Evolutionary conservation across 2,113 vertebrate species (phyloP), one percentile per base, ranked within the genome.

Genomic region (Colistium nudipinnis): DNA sequence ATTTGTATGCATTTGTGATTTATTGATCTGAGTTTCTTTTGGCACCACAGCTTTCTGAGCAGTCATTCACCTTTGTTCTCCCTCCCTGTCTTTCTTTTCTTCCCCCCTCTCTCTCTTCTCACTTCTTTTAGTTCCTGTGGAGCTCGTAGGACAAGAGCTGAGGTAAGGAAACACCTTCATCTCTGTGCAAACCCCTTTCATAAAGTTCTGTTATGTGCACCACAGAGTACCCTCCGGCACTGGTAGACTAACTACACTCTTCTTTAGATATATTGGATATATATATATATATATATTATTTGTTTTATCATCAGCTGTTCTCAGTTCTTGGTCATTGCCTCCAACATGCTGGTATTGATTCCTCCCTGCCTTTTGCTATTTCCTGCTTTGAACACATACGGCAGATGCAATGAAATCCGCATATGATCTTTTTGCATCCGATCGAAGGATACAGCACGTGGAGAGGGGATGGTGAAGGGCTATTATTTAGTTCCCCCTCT

Each of bases 71-170:
- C 76, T 88, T 81, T 90, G 76, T 84, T 87, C 74, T 76, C 51
- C 48, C 51, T 63, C 45, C 47, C 72, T 74, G 6, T 36, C 67
- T 64, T 22, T 49, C 36, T 39, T 33, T 24, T 28, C 71, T 27
- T 8, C 33, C 19, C 30, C 49, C 4, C 53, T 36, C 25, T 38
- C 53, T 0, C 4, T 56, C 36, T 84, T 87, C 82, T 35, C 10
- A 12, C 17, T n/a, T 48, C 20, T 53, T 63, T 38, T 88, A 90
- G 92, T 90, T 88, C 93, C 94, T 74, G 88, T 93, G 17, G 97
- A 99, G 88, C 93, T 96, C 57, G 85, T 94, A 78, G 96, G 94
- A 86, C 92, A 96, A 78, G 97, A 99, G 86, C 92, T 96, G 91
- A 99, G 97, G 97, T 98, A 96, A 96, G 95, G 75, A 77, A 77